phyloP scores from a whole-genome alignment of 2,797 vertebrate species.

The Phoxinus dragarum region DNA sequence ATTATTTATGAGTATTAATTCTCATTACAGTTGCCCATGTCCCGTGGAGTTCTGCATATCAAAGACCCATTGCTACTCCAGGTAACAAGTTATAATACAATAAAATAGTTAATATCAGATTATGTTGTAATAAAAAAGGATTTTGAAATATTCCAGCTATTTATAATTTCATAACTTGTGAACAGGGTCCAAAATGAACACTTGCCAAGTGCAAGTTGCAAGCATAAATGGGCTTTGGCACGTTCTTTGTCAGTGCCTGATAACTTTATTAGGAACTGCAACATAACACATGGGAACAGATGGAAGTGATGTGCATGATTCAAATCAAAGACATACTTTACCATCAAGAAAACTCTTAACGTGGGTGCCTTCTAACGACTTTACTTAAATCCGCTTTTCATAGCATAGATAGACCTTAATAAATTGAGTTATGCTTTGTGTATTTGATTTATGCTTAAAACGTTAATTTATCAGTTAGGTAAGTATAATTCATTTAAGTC shows the following conservation, averaged over 20 bases:
- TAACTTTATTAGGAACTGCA: background rate
- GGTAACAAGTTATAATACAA: conserved; percentile 65
- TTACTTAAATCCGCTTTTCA: background rate
- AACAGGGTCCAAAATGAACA: background rate
- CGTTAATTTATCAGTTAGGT: background rate
- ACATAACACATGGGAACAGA: background rate
- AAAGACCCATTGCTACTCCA: conserved; percentile 61
- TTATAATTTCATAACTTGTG: background rate
- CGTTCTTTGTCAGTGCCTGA: background rate
- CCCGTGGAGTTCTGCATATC: conserved; percentile 66
- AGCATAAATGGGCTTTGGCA: background rate
- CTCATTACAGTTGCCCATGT: conserved; percentile 63
- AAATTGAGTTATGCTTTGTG: background rate
- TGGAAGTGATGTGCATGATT: background rate
- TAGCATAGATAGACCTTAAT: background rate
- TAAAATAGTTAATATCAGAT: background rate
- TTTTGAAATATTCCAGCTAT: background rate
- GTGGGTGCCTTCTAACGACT: background rate
- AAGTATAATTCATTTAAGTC: background rate
- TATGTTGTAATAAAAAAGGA: background rate
- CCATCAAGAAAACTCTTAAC: background rate
- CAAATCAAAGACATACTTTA: background rate
- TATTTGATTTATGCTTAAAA: background rate
- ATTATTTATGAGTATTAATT: conserved; percentile 35
- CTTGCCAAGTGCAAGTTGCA: background rate